These are phyloP conservation scores for Microtus ochrogaster DNA, from an alignment of 2,113 vertebrate genomes.

Conservation along the genomic window DNA sequence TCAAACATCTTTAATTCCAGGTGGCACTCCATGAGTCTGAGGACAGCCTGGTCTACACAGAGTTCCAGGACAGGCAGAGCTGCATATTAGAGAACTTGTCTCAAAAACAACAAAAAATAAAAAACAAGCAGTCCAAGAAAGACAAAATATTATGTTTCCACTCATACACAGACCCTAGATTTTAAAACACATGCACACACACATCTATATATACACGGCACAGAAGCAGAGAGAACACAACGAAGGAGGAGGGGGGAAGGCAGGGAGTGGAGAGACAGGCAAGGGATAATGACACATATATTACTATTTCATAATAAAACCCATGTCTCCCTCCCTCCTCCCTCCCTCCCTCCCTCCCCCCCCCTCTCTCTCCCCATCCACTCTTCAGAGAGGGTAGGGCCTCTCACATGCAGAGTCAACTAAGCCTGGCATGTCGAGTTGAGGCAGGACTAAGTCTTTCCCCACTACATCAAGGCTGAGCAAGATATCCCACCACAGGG, in stretches of 20 bases:
- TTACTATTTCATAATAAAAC: neutral
- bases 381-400: too few species aligned
- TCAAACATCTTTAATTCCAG: neutral
- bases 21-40: neutral
- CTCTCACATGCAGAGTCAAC: too few species aligned
- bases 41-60: neutral
- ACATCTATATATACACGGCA: neutral
- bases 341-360: too few species aligned
- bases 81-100: neutral
- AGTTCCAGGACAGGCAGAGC: neutral
- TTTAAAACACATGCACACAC: too few species aligned
- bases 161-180: neutral
- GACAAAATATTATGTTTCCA: neutral
- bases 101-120: neutral
- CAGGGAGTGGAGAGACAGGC: neutral
- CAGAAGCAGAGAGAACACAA: neutral
- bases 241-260: too few species aligned
- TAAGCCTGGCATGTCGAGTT: too few species aligned
- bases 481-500: too few species aligned
- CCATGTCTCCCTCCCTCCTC: too few species aligned
- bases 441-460: too few species aligned
- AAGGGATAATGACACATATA: too few species aligned
- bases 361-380: too few species aligned
- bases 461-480: too few species aligned
- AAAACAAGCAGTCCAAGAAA: neutral